Percentiles rank a stretch among this genome's conserved stretches.
phyloP scores from a whole-genome alignment of 1,140 invertebrate species.

The Drosophila nigrodunni region DNA sequence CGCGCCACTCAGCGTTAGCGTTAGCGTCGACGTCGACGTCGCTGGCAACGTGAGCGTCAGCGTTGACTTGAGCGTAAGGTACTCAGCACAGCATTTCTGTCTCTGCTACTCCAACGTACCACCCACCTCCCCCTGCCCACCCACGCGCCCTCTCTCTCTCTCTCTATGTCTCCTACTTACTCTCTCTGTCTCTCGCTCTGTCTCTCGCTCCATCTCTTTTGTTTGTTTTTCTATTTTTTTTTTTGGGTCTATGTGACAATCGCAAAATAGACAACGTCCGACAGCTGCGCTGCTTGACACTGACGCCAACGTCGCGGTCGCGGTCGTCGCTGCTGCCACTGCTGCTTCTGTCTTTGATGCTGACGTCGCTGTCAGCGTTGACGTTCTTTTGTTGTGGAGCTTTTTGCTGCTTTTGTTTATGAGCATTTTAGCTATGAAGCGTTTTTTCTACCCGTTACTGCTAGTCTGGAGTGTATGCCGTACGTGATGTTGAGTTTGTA shows the following conservation, averaged over 20 bases:
- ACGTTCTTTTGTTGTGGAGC: conserved; percentile 45
- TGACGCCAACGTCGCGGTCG: conserved; percentile 19
- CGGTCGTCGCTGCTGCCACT: conserved; percentile 6
- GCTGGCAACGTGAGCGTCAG: not conserved
- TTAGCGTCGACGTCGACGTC: not conserved
- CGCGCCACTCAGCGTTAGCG: conserved; percentile 8
- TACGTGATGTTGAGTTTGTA: too few relatives aligned
- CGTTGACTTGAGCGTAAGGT: not conserved
- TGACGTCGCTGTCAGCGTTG: conserved; percentile 11
- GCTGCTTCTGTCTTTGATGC: conserved; percentile 13
- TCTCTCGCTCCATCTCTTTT: conserved; percentile 15
- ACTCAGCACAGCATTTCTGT: not conserved
- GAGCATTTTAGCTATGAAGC: not conserved
- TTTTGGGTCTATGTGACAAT: conserved; percentile 31
- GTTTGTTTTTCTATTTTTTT: conserved; percentile 2
- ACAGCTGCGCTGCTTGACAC: conserved; percentile 54
- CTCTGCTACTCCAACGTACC: not conserved
- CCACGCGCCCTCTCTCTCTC: conserved; percentile 6
- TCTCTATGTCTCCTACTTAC: conserved; percentile 2
- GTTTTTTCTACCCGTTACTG: conserved; percentile 1
- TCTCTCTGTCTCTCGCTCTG: conserved; percentile 27
- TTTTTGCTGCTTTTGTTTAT: conserved; percentile 22
- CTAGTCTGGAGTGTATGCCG: too few relatives aligned
- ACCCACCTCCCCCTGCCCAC: not conserved
- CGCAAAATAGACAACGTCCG: conserved; percentile 47